A percentile compares a stretch with the other conserved stretches of the same genome.
Conservation (phyloP, 1,140 invertebrate species). For the Leucophenga varia region DNA sequence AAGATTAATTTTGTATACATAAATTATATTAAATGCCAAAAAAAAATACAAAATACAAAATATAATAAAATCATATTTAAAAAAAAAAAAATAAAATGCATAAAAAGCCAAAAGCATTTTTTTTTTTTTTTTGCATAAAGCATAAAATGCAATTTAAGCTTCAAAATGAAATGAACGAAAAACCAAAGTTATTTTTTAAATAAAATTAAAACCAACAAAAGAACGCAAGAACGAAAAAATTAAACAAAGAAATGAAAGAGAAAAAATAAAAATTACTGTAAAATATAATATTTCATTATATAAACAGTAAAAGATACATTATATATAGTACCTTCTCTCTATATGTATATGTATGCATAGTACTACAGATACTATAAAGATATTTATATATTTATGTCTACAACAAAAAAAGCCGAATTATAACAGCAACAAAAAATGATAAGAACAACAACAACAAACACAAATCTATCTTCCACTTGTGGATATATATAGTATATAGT, state of each 20-base stretch:
- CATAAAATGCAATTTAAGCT: too few relatives aligned
- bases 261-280: constrained; percentile 7
- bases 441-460: constrained; percentile 25
- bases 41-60: too few relatives aligned
- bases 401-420: constrained; percentile 13
- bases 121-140: too few relatives aligned
- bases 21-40: constrained; percentile 34
- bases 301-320: constrained; percentile 8
- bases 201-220: constrained; percentile 1
- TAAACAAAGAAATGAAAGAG: constrained; percentile 4
- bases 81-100: too few relatives aligned
- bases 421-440: constrained; percentile 9
- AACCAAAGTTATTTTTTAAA: too few relatives aligned
- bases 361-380: too few relatives aligned
- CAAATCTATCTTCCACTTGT: constrained; percentile 49
- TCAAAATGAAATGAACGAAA: too few relatives aligned
- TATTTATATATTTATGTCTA: constrained; percentile 26
- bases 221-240: constrained; percentile 1
- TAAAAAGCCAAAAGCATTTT: too few relatives aligned
- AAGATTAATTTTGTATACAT: too few relatives aligned
- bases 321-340: constrained; percentile 19
- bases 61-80: too few relatives aligned
- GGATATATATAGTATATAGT: constrained; percentile 26
- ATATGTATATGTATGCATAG: constrained; percentile 14
- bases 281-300: constrained; percentile 4